Base-by-base conservation (phyloP, 2,113 vertebrate genomes). In the Nettapus auritus region DNA sequence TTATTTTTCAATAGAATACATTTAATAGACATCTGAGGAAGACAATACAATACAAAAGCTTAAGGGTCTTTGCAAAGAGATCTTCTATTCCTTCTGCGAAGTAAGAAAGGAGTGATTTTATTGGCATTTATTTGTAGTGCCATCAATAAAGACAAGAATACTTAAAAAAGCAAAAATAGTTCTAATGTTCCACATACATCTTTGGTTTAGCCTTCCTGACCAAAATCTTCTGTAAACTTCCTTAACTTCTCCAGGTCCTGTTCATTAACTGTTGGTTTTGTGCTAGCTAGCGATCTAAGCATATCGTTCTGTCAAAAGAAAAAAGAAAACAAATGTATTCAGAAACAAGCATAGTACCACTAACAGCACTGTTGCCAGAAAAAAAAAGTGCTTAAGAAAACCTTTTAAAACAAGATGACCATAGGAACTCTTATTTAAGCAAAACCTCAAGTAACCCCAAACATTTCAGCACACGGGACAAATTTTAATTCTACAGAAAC, bases 221-320 rank as follows among this genome's bases (percentile, higher is more conserved):
- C 99, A 97, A 99, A 99, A 93, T 99, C 99, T 82, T 99, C 98
- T 97, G 99, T 99, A 98, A 99, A 99, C 97, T 99, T 99, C 98
- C 97, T 99, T 93, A 99, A 97, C 95, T 99, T 99, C 70, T 98
- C 97, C 97, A 99, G 97, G 95, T 99, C 99, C 44, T 99, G 98
- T 53, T 99, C 99, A 56, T 99, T 99, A 93, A 99, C 99, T 26
- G 99, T 99, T 82, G 99, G 99, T 93, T 99, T 99, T 42, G 98
- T 99, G 97, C 44, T 98, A 40, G 97, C 18, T 42, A 97, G 96
- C 0, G 99, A 99, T 77, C 98, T 98, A 88, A 99, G 56, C 99
- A 99, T 99, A 94, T 99, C 99, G 0, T 91, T 3, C 99, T 99
- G 98, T 79, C 90, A 40, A 56, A 88, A 88, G 36, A 56, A 88